Percentiles rank a stretch among this genome's conserved stretches.
These are phyloP conservation scores for Nothobranchius furzeri DNA, from an alignment of 2,113 vertebrate species.

Conservation along the genomic window DNA sequence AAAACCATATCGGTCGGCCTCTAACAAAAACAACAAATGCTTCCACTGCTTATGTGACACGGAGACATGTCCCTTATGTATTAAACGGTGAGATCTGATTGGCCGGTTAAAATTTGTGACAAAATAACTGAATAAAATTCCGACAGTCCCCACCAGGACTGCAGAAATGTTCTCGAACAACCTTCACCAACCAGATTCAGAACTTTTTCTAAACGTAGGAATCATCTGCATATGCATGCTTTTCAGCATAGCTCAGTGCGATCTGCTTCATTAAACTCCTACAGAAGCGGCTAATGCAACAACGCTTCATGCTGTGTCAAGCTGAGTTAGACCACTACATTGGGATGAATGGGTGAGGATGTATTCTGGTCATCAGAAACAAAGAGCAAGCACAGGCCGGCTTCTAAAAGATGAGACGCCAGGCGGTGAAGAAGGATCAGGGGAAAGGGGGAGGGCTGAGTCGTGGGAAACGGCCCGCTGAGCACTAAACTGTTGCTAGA, in stretches of 20 bases:
- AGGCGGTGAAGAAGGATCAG: constrained; percentile 19
- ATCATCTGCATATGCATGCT: no score
- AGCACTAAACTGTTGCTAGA: constrained; percentile 66
- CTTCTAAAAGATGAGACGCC: constrained; percentile 42
- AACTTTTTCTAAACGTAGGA: no score
- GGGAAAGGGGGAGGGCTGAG: constrained; percentile 11
- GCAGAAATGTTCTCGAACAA: no score
- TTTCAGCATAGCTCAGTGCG: no score
- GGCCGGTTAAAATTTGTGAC: not conserved
- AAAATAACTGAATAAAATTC: not conserved
- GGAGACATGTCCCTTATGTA: no score
- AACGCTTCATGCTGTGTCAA: constrained; percentile 39
- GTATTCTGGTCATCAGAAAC: constrained; percentile 36
- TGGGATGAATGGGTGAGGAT: constrained; percentile 42
- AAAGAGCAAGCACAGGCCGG: constrained; percentile 36
- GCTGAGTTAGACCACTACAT: constrained; percentile 37
- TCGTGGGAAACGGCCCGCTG: constrained; percentile 69
- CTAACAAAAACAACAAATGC: no score
- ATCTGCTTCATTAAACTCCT: no score
- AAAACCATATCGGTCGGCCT: no score
- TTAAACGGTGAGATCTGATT: no score
- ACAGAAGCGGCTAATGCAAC: constrained; percentile 29
- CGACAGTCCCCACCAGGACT: not conserved
- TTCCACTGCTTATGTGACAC: no score
- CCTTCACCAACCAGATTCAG: no score